Evolutionary conservation across 2,888 invertebrate species (phyloP).

Genomic region (Cataglyphis altisquamis): DNA sequence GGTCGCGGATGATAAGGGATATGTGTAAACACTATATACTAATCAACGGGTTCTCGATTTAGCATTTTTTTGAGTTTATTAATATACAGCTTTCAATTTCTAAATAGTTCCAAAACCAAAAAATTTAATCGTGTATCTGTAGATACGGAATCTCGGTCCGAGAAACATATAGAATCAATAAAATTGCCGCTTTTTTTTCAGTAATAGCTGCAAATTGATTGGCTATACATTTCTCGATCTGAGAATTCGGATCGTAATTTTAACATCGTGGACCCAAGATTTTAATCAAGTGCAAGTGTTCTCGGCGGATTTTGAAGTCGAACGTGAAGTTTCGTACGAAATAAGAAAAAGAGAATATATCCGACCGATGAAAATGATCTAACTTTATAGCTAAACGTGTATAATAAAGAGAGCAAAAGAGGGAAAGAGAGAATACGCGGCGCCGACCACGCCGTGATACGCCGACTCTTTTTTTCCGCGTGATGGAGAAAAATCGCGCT

Average conservation of each 20-base stretch:
- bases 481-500: constrained; percentile 57
- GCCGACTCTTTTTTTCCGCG: constrained; percentile 27
- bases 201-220: too few relatives aligned
- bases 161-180: too few relatives aligned
- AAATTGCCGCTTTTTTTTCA: too few relatives aligned
- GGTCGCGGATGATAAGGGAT: constrained; percentile 41
- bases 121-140: neutral
- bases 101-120: neutral
- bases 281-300: neutral
- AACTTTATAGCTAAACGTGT: neutral
- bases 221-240: too few relatives aligned
- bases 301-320: neutral
- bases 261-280: neutral
- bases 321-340: neutral
- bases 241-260: too few relatives aligned
- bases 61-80: constrained; percentile 3
- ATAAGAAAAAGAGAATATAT: neutral
- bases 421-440: neutral
- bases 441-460: constrained; percentile 17
- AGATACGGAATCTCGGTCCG: neutral
- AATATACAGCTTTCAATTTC: constrained; percentile 9
- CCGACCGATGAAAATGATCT: neutral
- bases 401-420: neutral
- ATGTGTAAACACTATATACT: constrained; percentile 15
- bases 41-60: constrained; percentile 26